Evolutionary conservation across 2,888 invertebrate species (phyloP), one percentile per base, ranked within the genome.

Genomic region (Drosophila fungiperda): DNA sequence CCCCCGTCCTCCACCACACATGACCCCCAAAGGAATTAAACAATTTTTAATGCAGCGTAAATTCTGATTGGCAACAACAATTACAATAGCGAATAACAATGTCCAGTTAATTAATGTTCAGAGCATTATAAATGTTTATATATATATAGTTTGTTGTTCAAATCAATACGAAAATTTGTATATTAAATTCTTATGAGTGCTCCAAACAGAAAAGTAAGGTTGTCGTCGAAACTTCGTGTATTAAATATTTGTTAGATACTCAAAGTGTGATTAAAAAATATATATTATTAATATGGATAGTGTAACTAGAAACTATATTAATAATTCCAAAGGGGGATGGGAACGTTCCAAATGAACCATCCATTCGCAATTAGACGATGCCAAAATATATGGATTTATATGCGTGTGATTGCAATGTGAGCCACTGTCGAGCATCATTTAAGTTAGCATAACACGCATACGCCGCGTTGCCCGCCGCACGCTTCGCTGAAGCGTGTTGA

Each of bases 401-500:
- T 69, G 42, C 45, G 33, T 57, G 23, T 38, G 50, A 15, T 42
- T 15, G 58, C 72, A 54, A 59, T 68, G 68, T 52, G 35, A 78
- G 68, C 63, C 62, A 35, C 29, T 23, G 75, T 67, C 66, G 69
- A 65, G 82, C 76, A 68, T 70, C 81, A 83, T 89, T 89, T 81
- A 58, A 60, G 68, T 73, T 84, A 55, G 86, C 86, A 89, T 62
- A 90, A 79, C 70, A 73, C 79, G 79, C 87, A 90, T 90, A 86
- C 90, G 90, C 76, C 66, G 86, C 78, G 81, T 83, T 81, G 74
- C 69, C 61, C 70, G 69, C 66, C 73, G 78, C 71, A 85, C 73
- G 90, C 86, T 81, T 81, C 90, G 83, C 42, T 90, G 87, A 86
- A 88, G 87, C 87, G 89, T 88, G 90, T 87, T 87, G 89, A 87